Conservation (phyloP, 2,888 invertebrate genomes). For the Geophilus truncorum region DNA sequence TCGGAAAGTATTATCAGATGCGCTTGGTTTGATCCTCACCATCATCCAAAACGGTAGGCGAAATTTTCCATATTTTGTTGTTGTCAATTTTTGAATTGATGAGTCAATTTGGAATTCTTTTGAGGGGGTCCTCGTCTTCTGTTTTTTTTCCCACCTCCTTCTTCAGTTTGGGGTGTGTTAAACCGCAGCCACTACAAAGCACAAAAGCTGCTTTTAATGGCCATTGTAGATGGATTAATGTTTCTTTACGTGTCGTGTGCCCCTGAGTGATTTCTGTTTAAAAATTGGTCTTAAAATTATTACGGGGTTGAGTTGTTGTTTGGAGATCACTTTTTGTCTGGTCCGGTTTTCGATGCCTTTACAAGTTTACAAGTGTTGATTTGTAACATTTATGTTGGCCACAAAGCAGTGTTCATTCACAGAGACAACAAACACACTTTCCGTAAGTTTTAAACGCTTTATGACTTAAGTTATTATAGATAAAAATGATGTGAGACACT, state of each 20-base stretch:
- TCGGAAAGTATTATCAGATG: neutral
- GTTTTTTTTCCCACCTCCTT: neutral
- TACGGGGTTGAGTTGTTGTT: neutral
- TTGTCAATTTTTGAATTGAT: neutral
- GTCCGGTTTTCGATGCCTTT: neutral
- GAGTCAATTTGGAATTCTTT: neutral
- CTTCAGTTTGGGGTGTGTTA: neutral
- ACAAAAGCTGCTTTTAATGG: conserved; percentile 8
- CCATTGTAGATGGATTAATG: neutral
- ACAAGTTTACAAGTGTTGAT: neutral
- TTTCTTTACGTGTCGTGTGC: neutral
- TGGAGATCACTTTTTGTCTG: neutral
- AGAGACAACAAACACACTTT: neutral
- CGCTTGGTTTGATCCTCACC: neutral
- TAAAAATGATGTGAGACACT: neutral
- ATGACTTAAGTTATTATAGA: neutral
- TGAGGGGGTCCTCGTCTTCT: neutral
- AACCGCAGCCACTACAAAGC: neutral
- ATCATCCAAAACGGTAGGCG: neutral
- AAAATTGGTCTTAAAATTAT: neutral
- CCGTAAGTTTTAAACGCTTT: neutral
- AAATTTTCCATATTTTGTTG: neutral
- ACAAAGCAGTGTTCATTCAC: neutral
- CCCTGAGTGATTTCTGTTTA: neutral
- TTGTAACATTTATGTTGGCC: neutral